Percentiles rank a stretch among this genome's conserved stretches.
These are phyloP conservation scores for Sylvilagus floridanus DNA, from an alignment of 2,797 vertebrate genomes.

Conservation along the genomic window DNA sequence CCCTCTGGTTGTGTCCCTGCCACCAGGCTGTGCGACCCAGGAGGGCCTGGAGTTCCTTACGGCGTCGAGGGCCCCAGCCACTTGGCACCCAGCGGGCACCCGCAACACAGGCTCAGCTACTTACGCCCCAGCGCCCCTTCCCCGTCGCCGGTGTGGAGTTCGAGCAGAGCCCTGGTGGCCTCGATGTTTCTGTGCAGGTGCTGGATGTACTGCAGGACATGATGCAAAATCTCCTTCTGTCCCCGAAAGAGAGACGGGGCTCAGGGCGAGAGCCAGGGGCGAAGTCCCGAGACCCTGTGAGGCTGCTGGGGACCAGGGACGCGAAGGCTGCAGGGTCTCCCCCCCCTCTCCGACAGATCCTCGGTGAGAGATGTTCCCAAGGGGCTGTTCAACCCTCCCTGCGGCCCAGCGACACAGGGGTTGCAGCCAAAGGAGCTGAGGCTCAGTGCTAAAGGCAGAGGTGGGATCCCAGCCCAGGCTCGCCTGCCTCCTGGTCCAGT, in stretches of 20 bases:
- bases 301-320: background rate
- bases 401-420: background rate
- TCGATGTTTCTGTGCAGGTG: conserved; percentile 80
- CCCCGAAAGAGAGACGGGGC: conserved; percentile 50
- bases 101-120: background rate
- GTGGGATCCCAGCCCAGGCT: background rate
- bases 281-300: fast-evolving
- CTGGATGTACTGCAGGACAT: conserved; percentile 83
- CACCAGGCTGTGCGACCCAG: background rate
- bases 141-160: background rate
- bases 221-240: conserved; percentile 85
- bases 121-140: conserved; percentile 58
- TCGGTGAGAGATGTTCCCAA: background rate
- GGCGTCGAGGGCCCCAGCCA: background rate
- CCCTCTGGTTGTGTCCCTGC: background rate
- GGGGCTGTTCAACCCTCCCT: background rate
- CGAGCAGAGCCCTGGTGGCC: conserved; percentile 72
- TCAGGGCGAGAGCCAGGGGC: background rate
- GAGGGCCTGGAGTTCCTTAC: background rate
- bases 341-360: background rate
- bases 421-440: background rate
- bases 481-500: background rate
- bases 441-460: background rate
- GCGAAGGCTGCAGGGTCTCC: background rate
- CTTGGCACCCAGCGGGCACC: background rate